Evolutionary conservation across 1,140 invertebrate genomes (phyloP), one percentile per base, ranked within the genome.

Genomic region (Heliconius nattereri): DNA sequence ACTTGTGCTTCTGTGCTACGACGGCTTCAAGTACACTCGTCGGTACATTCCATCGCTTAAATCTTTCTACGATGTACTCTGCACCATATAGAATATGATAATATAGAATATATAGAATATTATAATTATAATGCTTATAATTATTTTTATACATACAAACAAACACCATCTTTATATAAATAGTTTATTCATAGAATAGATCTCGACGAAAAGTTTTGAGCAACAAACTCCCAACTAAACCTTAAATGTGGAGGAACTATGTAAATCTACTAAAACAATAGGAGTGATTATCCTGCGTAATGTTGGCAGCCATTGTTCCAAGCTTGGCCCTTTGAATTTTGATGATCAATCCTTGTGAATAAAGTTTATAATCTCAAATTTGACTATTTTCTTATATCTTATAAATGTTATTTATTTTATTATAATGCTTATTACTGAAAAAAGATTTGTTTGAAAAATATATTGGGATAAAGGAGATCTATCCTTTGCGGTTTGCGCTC

Each of bases 221-320:
- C 29, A 78, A 73, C 40, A 73, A 71, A n/a, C 16, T 37, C 23
- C 19, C 9, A 54, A 45, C 11, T 78, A 78, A 73, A 78, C 37
- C 32, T n/a, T 37, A 78, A 71, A 45, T 66, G 66, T 78, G 32
- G 49, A 70, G 37, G 45, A 66, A 57, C 60, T 71, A 73, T 71
- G 73, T 75, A 75, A 78, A 70, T 54, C 29, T 57, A 49, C 73
- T 70, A 3, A 71, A 49, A 76, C 75, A 76, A 76, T 70, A 40
- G 75, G 9, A 29, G 29, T 29, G 75, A 70, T 40, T 76, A 40
- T 76, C 60, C 45, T 29, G 73, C 70, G 78, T 75, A 71, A 75
- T 74, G 77, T 49, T 79, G 71, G 75, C 78, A 45, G 60, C 57
- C 23, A 75, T 79, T 79, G 78, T 79, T 79, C 78, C 72, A 32